These are phyloP conservation scores for Barbus barbus DNA, from an alignment of 2,113 vertebrate species.

Conservation along the genomic window DNA sequence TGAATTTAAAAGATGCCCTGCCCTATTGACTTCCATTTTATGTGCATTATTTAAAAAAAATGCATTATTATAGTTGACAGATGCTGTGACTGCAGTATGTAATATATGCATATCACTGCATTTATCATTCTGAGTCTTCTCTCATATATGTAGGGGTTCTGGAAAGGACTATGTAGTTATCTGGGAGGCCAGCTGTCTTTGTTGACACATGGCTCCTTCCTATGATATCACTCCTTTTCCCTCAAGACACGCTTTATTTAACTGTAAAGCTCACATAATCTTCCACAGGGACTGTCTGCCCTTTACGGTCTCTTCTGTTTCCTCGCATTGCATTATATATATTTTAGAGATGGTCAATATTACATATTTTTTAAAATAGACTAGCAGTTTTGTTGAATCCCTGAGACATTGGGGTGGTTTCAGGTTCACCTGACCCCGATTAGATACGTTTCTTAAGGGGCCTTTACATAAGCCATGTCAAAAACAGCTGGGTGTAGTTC, in stretches of 20 bases:
- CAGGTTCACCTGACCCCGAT: background rate
- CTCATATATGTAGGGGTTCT: background rate
- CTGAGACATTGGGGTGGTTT: background rate
- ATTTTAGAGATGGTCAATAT: slow-evolving; percentile 14
- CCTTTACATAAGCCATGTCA: background rate
- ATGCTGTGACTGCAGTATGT: background rate
- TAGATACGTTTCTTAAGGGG: background rate
- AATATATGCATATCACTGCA: slow-evolving; percentile 11
- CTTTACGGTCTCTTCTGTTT: slow-evolving; percentile 28
- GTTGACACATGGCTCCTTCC: background rate
- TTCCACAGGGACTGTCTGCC: slow-evolving; percentile 43
- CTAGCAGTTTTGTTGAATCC: background rate
- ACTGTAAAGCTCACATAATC: slow-evolving; percentile 23
- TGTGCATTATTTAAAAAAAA: background rate
- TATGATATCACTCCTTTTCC: slow-evolving; percentile 9
- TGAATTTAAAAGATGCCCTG: background rate
- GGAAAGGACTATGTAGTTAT: slow-evolving; percentile 25
- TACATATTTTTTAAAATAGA: slow-evolving; percentile 10
- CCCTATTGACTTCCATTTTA: background rate
- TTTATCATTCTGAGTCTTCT: background rate
- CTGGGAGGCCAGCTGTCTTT: slow-evolving; percentile 30
- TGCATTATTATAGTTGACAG: background rate
- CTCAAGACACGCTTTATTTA: slow-evolving; percentile 15
- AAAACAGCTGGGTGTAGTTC: background rate
- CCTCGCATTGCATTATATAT: background rate